Conservation (phyloP, 2,888 invertebrate genomes). For the Alcis repandata region DNA sequence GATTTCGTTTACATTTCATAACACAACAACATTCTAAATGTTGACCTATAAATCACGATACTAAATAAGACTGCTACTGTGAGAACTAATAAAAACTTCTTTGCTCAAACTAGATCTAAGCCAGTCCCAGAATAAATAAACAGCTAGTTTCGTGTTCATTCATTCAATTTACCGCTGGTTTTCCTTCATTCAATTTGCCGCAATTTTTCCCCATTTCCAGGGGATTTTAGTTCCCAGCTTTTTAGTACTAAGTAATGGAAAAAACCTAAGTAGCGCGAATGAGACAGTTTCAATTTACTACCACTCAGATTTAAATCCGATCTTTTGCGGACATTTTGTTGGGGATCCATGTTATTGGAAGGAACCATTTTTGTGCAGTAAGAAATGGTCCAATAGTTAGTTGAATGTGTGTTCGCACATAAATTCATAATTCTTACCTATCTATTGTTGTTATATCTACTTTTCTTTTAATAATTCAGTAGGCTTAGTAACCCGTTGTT, state of each 20-base stretch:
- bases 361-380: background rate
- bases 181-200: slow-evolving; percentile 10
- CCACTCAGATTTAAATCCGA: slow-evolving; percentile 51
- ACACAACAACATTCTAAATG: too few species aligned
- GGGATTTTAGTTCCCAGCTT: slow-evolving; percentile 16
- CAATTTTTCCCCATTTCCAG: slow-evolving; percentile 20
- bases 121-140: slow-evolving; percentile 2
- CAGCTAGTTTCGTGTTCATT: slow-evolving; percentile 1
- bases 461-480: too few species aligned
- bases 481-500: too few species aligned
- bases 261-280: slow-evolving; percentile 40
- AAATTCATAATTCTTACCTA: too few species aligned
- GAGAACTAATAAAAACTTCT: too few species aligned
- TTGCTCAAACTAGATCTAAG: background rate
- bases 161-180: background rate
- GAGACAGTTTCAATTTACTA: slow-evolving; percentile 52
- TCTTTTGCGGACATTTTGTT: slow-evolving; percentile 13
- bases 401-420: too few species aligned
- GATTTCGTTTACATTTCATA: too few species aligned
- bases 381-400: too few species aligned
- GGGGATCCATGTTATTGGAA: background rate
- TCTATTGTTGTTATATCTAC: too few species aligned
- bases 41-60: too few species aligned
- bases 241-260: slow-evolving; percentile 36
- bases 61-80: too few species aligned